phyloP scores from a whole-genome alignment of 2,113 vertebrate genomes.

The Romanogobio albipinnatus region DNA sequence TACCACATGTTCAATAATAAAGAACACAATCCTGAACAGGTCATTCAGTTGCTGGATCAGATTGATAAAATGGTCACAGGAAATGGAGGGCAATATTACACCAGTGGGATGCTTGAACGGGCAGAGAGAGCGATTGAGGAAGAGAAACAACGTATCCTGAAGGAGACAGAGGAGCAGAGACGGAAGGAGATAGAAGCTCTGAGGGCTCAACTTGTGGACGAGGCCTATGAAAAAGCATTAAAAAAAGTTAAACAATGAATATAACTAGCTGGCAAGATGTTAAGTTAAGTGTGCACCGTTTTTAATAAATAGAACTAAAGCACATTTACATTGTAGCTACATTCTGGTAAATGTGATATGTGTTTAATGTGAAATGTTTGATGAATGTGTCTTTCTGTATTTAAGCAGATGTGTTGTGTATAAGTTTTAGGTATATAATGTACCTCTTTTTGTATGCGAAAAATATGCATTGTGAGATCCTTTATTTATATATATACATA shows the following conservation, averaged over 20 bases:
- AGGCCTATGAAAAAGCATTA: background rate
- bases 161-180: background rate
- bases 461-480: too few relatives aligned
- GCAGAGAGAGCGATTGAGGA: background rate
- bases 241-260: background rate
- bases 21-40: background rate
- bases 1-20: conserved; percentile 13
- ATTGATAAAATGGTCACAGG: conserved; percentile 23
- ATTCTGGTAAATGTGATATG: background rate
- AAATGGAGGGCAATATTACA: background rate
- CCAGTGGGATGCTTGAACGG: conserved; percentile 9
- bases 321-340: background rate
- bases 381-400: too few relatives aligned
- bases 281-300: background rate
- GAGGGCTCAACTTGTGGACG: background rate
- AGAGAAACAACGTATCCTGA: background rate
- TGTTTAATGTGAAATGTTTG: background rate
- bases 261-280: background rate
- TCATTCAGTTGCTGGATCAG: background rate
- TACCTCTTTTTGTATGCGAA: too few relatives aligned
- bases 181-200: background rate
- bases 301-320: background rate
- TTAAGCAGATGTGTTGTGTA: too few relatives aligned
- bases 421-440: too few relatives aligned
- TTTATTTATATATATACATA: too few relatives aligned